phyloP scores from a whole-genome alignment of 2,113 vertebrate species.

The Panthera leo region DNA sequence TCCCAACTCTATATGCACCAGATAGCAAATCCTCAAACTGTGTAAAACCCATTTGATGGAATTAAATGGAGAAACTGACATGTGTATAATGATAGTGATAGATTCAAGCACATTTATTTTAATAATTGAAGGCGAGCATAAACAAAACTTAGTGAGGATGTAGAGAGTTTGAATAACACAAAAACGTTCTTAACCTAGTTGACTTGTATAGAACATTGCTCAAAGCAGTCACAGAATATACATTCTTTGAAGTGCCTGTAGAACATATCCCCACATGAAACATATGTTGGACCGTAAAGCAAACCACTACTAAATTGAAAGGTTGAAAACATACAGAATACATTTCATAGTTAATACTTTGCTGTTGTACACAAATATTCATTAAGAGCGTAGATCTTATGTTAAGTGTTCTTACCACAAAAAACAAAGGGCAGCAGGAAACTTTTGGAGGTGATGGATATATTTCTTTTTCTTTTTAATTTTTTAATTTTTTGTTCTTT shows the following conservation, averaged over 20 bases:
- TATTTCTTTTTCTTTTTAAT: neutral
- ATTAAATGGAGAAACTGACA: conserved; percentile 12
- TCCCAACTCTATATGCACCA: neutral
- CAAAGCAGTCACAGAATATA: neutral
- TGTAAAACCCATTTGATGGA: neutral
- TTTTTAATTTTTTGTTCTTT: too few species aligned
- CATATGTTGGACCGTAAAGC: neutral
- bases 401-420: neutral
- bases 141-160: neutral
- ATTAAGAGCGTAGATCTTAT: neutral
- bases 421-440: neutral
- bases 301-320: neutral
- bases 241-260: neutral
- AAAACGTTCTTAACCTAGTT: neutral
- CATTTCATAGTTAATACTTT: neutral
- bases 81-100: neutral
- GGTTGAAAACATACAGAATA: neutral
- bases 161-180: neutral
- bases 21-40: neutral
- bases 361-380: neutral
- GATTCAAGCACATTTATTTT: neutral
- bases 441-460: neutral
- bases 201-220: neutral
- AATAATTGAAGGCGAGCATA: neutral
- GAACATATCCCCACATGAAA: neutral